Conservation (phyloP, 1,140 invertebrate species). For the Heliconius eleuchia region DNA sequence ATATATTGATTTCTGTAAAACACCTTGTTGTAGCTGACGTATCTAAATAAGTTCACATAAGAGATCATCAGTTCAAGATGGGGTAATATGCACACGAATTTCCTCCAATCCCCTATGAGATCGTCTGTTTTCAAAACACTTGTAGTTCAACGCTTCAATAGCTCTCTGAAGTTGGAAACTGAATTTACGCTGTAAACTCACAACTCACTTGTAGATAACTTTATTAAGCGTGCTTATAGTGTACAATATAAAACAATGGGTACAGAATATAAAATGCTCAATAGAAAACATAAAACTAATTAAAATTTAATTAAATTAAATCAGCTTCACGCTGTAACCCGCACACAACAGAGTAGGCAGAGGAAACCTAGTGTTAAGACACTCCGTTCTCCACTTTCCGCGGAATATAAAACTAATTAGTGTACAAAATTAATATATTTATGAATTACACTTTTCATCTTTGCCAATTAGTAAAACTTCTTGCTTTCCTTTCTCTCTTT, state of each 20-base stretch:
- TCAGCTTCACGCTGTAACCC: too few species aligned
- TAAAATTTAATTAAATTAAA: too few species aligned
- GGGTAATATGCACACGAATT: slow-evolving; percentile 12
- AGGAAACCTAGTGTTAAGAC: too few species aligned
- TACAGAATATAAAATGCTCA: background rate
- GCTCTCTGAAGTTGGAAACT: slow-evolving; percentile 29
- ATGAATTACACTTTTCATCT: too few species aligned
- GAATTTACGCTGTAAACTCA: slow-evolving; percentile 24
- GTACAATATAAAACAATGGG: background rate
- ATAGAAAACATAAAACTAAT: background rate
- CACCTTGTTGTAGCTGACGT: background rate
- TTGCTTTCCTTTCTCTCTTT: too few species aligned
- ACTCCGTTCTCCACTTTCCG: too few species aligned
- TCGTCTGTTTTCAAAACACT: slow-evolving; percentile 28
- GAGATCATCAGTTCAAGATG: background rate
- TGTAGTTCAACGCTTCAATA: slow-evolving; percentile 27
- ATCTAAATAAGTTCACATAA: background rate
- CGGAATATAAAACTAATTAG: background rate
- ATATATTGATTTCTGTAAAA: background rate
- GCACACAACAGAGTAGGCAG: too few species aligned
- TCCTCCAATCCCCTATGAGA: slow-evolving; percentile 15
- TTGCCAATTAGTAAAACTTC: too few species aligned
- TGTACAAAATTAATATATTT: too few species aligned
- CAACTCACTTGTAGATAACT: slow-evolving; percentile 17
- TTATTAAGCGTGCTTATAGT: slow-evolving; percentile 9